Conservation (phyloP, 2,797 vertebrate species). For the Choloepus didactylus region DNA sequence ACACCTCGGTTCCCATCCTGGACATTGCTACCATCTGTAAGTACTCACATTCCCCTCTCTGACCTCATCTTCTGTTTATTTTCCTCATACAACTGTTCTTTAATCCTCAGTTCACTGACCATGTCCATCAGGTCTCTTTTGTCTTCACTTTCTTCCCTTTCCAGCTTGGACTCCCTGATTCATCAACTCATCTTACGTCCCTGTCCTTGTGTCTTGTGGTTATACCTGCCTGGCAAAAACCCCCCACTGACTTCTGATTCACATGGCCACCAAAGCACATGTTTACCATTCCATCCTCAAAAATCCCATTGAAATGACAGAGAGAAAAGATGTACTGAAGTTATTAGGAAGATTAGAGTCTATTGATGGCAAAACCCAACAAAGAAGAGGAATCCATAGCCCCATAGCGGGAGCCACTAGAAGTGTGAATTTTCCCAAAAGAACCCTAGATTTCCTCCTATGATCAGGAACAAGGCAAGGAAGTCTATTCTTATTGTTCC, state of each 20-base stretch:
- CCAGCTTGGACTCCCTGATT: neutral
- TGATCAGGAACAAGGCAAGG: too few species aligned
- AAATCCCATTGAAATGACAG: neutral
- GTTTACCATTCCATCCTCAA: neutral
- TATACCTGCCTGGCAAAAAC: neutral
- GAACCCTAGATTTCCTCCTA: neutral
- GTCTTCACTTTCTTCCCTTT: neutral
- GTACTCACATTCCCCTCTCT: neutral
- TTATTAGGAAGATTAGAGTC: neutral
- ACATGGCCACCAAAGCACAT: neutral
- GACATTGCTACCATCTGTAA: neutral
- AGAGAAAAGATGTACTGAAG: neutral
- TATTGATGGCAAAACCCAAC: neutral
- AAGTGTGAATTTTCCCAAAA: neutral
- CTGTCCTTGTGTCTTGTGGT: neutral
- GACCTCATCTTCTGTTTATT: neutral
- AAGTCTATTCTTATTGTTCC: too few species aligned
- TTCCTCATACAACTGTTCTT: neutral
- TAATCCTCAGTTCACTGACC: neutral
- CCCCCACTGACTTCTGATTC: neutral
- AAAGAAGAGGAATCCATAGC: neutral
- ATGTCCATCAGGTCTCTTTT: neutral
- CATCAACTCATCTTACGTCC: neutral
- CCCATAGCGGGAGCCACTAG: neutral
- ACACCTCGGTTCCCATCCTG: neutral